phyloP scores from a whole-genome alignment of 2,888 invertebrate species.

The Sinotaia quadrata region DNA sequence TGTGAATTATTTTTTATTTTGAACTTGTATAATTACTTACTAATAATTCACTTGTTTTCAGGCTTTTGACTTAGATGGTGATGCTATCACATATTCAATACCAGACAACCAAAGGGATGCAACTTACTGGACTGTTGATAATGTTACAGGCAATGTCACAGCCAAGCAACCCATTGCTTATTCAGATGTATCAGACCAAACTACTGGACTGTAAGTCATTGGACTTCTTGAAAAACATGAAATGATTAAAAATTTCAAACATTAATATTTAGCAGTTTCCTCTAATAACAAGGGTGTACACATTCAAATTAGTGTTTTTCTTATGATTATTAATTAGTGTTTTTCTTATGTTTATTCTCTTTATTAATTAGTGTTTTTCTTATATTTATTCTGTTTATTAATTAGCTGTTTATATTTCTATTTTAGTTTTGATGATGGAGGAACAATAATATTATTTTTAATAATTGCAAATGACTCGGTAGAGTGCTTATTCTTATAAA shows the following conservation, averaged over 20 bases:
- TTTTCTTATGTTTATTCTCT: neutral
- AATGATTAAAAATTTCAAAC: neutral
- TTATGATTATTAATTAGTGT: neutral
- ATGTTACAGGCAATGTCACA: conserved; percentile 68
- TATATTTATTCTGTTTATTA: neutral
- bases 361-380: neutral
- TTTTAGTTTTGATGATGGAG: neutral
- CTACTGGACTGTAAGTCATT: conserved; percentile 74
- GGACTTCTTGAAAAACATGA: neutral
- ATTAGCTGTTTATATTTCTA: neutral
- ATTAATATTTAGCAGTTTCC: neutral
- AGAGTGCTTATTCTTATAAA: too few species aligned
- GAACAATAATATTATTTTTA: too few species aligned
- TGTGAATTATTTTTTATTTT: too few species aligned
- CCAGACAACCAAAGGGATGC: conserved; percentile 59
- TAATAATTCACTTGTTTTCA: conserved; percentile 10
- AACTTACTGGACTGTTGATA: conserved; percentile 68
- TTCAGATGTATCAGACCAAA: conserved; percentile 86
- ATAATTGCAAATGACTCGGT: too few species aligned
- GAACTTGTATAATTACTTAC: too few species aligned
- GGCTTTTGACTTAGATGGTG: conserved; percentile 38
- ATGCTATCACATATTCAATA: conserved; percentile 31
- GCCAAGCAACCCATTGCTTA: conserved; percentile 55
- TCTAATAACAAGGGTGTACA: neutral
- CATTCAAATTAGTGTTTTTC: neutral